Percentiles rank a stretch among this genome's conserved stretches.
phyloP scores from a whole-genome alignment of 2,797 vertebrate genomes.

The Megalops cyprinoides region DNA sequence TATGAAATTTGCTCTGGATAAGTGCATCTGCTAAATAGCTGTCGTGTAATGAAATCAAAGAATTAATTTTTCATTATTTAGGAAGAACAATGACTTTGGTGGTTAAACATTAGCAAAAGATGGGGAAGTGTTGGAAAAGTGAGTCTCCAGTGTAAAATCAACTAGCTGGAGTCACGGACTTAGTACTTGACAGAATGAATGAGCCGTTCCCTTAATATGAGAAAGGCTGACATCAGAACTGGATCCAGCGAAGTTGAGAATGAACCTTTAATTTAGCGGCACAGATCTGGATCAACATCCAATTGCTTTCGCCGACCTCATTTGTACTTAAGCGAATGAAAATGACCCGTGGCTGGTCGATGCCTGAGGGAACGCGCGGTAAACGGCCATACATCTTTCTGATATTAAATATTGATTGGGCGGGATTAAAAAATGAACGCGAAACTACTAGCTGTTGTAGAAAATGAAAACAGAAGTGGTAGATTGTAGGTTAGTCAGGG shows the following conservation, averaged over 20 bases:
- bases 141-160: too few species aligned
- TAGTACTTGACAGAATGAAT: neutral
- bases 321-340: constrained; percentile 17
- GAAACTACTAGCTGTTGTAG: constrained; percentile 55
- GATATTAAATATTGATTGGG: constrained; percentile 80
- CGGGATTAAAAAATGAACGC: constrained; percentile 65
- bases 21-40: too few species aligned
- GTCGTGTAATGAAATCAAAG: too few species aligned
- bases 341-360: constrained; percentile 57
- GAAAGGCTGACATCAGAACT: neutral
- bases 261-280: neutral
- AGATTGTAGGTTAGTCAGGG: constrained; percentile 2
- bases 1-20: too few species aligned
- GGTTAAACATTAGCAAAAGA: too few species aligned
- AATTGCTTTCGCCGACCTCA: neutral
- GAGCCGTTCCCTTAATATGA: neutral
- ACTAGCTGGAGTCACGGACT: neutral
- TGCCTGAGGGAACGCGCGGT: constrained; percentile 64
- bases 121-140: too few species aligned
- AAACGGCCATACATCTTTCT: constrained; percentile 69
- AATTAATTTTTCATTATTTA: too few species aligned
- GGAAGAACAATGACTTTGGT: too few species aligned
- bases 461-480: constrained; percentile 35
- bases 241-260: neutral
- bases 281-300: neutral